Conservation (phyloP, 2,888 invertebrate species). For the Nomada ruficornis region DNA sequence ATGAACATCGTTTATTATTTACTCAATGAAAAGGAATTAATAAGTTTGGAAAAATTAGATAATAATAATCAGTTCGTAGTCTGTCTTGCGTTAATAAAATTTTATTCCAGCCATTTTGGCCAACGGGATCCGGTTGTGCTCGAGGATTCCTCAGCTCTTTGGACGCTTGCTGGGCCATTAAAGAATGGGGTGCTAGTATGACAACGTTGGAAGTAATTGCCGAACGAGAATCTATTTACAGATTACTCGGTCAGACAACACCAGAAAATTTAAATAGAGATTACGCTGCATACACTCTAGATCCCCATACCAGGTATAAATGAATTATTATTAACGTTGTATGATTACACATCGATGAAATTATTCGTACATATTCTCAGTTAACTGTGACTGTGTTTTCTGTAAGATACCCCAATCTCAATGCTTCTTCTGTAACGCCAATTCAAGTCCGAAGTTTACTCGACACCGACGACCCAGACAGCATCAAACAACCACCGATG, state of each 20-base stretch:
- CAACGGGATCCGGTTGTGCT: conserved; percentile 99
- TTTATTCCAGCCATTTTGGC: conserved; percentile 94
- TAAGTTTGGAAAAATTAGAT: no score
- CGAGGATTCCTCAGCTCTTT: conserved; percentile 97
- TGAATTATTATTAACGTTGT: not conserved
- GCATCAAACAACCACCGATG: conserved; percentile 86
- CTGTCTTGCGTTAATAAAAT: not conserved
- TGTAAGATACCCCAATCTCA: conserved; percentile 90
- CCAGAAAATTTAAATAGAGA: conserved; percentile 98
- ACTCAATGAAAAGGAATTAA: no score
- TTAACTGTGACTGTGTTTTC: not conserved
- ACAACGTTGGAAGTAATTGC: conserved; percentile 95
- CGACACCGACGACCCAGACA: conserved; percentile 89
- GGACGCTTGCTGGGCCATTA: conserved; percentile 98
- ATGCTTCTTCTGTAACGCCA: conserved; percentile 90
- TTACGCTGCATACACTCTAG: conserved; percentile 93
- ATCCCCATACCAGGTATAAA: conserved; percentile 90
- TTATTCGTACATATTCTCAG: not conserved
- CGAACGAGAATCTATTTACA: conserved; percentile 97
- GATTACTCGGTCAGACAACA: conserved; percentile 94
- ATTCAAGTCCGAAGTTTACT: conserved; percentile 90
- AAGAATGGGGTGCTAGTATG: conserved; percentile 90
- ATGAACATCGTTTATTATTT: no score
- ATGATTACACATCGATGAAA: not conserved
- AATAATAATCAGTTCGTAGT: not conserved